Base-by-base conservation (phyloP, 2,797 vertebrate genomes). In the Melopsittacus undulatus region DNA sequence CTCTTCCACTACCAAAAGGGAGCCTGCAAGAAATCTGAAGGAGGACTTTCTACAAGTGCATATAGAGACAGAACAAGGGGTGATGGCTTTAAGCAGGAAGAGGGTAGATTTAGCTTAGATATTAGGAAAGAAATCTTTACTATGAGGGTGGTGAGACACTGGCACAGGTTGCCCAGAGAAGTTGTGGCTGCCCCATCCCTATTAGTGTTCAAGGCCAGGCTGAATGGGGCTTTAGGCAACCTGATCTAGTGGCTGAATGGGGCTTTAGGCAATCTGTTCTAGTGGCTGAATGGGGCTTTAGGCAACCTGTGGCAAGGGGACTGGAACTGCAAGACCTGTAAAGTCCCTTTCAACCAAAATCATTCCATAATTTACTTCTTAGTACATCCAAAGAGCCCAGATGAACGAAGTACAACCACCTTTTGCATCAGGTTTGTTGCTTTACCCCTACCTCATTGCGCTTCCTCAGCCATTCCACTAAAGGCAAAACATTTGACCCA, bases 391-490 rank as follows among this genome's bases (percentile, higher is more conserved):
- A 22, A 49, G 27, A 24, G 38, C 51, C 32, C 32, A 36, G 23
- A 19, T 9, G 13, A 38, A 42, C 21, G 52, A 12, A 11, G 18
- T 15, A 6, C 2, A 2, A 20, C 10, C 61, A 13, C 9, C 61
- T 43, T 9, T 15, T 11, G 19, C 11, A 7, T 22, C 59, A 32
- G 62, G 19, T 40, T 9, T 38, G 20, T 26, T 30, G 42, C 13
- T 5, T n/a, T 7, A 26, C 12, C 69, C 30, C 29, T 22, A 8
- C 24, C 43, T 24, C 70, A 1, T 1, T 3, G 1, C 2, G 2
- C n/a, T 29, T 2, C 6, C 36, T 18, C 23, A 20, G 14, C 27
- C 3, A 15, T 22, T 7, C 38, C 4, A 9, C 29, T 16, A 6
- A 9, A 2, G 64, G 36, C 52, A 7, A 18, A 11, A 10, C 34